phyloP scores from a whole-genome alignment of 2,888 invertebrate species.

The Folsomia candida region DNA sequence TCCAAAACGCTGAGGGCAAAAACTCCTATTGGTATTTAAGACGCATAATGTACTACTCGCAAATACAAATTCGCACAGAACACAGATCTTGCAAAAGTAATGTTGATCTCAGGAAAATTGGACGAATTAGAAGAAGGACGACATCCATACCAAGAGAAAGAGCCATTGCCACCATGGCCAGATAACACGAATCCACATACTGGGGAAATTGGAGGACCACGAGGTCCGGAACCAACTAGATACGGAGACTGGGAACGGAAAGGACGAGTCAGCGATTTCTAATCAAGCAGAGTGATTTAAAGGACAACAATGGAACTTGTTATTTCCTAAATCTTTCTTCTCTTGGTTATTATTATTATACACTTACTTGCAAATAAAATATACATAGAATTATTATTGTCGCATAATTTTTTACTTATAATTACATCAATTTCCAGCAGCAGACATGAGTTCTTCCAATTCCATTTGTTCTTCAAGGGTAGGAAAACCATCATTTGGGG shows the following conservation, averaged over 20 bases:
- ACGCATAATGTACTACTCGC: neutral
- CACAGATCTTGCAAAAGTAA: too few relatives aligned
- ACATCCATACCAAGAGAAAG: conserved; percentile 75
- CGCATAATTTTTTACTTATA: neutral
- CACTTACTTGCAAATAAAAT: neutral
- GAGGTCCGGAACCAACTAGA: conserved; percentile 96
- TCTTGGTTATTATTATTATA: neutral
- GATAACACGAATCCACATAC: conserved; percentile 85
- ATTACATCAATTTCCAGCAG: too few relatives aligned
- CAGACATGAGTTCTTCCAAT: neutral
- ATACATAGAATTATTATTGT: neutral
- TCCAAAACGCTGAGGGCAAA: conserved; percentile 66
- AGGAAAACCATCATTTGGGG: neutral
- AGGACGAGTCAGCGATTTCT: conserved; percentile 94
- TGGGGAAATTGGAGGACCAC: conserved; percentile 92
- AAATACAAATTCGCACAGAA: too few relatives aligned
- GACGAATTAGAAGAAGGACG: conserved; percentile 69
- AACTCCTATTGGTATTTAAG: conserved; percentile 57
- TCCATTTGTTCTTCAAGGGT: conserved; percentile 9
- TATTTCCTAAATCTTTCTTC: neutral
- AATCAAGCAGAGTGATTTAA: conserved; percentile 50
- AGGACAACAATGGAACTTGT: neutral
- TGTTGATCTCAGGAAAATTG: conserved; percentile 60
- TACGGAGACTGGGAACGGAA: conserved; percentile 99
- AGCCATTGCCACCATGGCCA: conserved; percentile 80